Evolutionary conservation across 2,113 vertebrate genomes (phyloP).

Genomic region (Hystrix cristata): DNA sequence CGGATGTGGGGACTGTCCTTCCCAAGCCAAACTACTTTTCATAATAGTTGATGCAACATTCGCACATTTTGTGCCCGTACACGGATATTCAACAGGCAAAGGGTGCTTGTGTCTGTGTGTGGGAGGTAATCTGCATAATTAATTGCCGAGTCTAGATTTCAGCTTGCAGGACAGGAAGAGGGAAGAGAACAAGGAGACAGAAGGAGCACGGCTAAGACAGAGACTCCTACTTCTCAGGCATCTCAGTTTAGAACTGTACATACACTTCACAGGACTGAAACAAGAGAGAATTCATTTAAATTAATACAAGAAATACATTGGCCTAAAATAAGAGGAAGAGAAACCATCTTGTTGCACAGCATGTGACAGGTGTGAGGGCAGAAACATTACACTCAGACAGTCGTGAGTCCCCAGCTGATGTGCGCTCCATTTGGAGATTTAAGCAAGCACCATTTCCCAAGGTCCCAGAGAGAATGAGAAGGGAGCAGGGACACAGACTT

Average conservation of each 20-base stretch:
- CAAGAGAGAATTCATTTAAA: not conserved
- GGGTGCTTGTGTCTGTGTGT: not conserved
- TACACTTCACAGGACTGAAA: not conserved
- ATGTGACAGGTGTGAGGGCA: not conserved
- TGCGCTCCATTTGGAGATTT: not conserved
- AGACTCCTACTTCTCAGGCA: too few species aligned
- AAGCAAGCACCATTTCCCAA: not conserved
- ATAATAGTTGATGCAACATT: not conserved
- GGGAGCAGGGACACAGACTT: not conserved
- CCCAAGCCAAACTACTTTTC: not conserved
- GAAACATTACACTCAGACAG: not conserved
- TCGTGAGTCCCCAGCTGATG: not conserved
- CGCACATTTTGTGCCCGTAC: not conserved
- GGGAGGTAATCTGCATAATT: not conserved
- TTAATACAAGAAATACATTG: not conserved
- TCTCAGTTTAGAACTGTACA: not conserved
- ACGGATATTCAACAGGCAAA: not conserved
- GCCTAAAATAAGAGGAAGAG: constrained; percentile 35
- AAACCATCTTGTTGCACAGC: not conserved
- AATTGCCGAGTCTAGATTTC: not conserved
- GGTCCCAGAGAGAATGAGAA: not conserved
- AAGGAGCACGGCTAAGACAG: not conserved
- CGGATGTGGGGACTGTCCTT: accelerated
- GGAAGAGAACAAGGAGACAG: not conserved
- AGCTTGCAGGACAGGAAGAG: not conserved